Conservation (phyloP, 2,888 invertebrate genomes). For the Drosophila picticornis region DNA sequence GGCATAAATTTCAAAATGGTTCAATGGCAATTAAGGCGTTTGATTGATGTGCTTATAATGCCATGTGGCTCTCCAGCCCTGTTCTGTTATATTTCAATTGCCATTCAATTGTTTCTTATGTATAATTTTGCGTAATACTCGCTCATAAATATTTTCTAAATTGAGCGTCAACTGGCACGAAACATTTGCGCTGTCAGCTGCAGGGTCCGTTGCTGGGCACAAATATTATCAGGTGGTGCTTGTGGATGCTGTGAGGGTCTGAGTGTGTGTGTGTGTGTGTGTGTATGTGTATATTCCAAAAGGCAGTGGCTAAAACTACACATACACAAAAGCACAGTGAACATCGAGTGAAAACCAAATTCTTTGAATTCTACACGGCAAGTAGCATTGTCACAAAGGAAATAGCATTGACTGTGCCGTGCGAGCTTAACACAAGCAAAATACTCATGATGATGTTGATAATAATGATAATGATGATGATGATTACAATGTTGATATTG, state of each 20-base stretch:
- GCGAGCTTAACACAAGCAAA: slow-evolving; percentile 27
- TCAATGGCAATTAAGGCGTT: slow-evolving; percentile 38
- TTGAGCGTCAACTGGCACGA: slow-evolving; percentile 59
- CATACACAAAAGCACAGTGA: background rate
- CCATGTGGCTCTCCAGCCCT: slow-evolving; percentile 4
- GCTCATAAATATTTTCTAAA: slow-evolving; percentile 54
- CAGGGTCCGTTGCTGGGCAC: slow-evolving; percentile 39
- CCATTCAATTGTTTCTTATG: slow-evolving; percentile 9
- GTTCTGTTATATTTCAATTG: slow-evolving; percentile 1
- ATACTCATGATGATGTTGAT: slow-evolving; percentile 8
- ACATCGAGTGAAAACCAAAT: slow-evolving; percentile 23
- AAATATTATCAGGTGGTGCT: slow-evolving; percentile 38
- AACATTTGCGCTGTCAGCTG: slow-evolving; percentile 48
- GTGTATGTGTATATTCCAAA: background rate
- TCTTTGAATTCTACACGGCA: slow-evolving; percentile 53
- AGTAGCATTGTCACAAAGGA: slow-evolving; percentile 37
- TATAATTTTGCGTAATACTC: slow-evolving; percentile 51
- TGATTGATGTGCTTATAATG: slow-evolving; percentile 54
- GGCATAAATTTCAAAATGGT: slow-evolving; percentile 23
- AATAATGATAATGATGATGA: slow-evolving; percentile 2
- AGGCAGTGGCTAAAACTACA: slow-evolving; percentile 17
- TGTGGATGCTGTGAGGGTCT: background rate
- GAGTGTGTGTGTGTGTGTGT: background rate
- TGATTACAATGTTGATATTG: slow-evolving; percentile 32
- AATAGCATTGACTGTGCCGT: slow-evolving; percentile 28